Evolutionary conservation across 2,797 vertebrate species (phyloP).

Genomic region (Hydrocynus forskahlii): DNA sequence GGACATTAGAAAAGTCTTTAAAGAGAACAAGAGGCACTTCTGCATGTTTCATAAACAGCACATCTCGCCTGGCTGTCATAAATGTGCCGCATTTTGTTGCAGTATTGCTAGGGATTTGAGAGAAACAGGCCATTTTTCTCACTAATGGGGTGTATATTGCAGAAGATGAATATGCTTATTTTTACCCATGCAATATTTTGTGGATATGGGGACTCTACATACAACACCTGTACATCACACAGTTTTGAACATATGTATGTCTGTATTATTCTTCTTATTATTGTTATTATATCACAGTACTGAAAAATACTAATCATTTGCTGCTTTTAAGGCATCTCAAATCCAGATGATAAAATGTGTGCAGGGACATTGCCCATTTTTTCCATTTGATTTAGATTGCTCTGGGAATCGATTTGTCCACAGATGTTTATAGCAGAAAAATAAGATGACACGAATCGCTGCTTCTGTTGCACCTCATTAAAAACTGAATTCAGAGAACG

Average conservation of each 20-base stretch:
- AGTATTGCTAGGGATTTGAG: background rate
- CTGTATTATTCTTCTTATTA: background rate
- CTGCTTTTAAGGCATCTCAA: background rate
- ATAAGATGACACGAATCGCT: background rate
- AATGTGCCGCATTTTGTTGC: background rate
- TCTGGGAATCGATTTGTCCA: background rate
- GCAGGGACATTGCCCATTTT: background rate
- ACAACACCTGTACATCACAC: background rate
- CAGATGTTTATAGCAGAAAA: background rate
- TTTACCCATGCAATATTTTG: background rate
- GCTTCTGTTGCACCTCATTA: background rate
- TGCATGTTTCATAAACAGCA: constrained; percentile 21
- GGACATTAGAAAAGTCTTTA: background rate
- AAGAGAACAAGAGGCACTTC: constrained; percentile 7
- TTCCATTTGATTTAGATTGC: background rate
- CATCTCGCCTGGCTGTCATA: background rate
- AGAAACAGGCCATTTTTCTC: background rate
- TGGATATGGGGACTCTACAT: background rate
- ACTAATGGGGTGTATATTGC: background rate
- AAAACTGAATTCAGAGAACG: too few species aligned
- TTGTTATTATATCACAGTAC: too few species aligned
- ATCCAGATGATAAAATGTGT: background rate
- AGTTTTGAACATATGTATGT: background rate
- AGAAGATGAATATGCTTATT: background rate
- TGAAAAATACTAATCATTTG: background rate